Evolutionary conservation across 1,140 invertebrate species (phyloP).

Genomic region (Lordiphosa collinella): DNA sequence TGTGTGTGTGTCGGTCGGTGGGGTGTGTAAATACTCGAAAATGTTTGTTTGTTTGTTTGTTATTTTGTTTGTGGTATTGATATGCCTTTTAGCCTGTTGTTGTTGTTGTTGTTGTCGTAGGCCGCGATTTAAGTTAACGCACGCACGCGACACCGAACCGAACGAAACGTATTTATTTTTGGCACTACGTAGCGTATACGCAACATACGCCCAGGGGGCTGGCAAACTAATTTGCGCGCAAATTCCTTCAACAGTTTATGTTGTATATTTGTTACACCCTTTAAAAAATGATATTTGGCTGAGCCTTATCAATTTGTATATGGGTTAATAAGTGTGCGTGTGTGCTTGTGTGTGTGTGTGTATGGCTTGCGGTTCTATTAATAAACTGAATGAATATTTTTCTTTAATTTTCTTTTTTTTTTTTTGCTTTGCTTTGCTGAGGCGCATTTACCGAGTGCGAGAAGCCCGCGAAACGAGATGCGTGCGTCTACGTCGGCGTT

Average conservation of each 20-base stretch:
- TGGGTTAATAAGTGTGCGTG: too few species aligned
- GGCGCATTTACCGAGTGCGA: slow-evolving; percentile 39
- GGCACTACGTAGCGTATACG: slow-evolving; percentile 31
- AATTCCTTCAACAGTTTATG: slow-evolving; percentile 18
- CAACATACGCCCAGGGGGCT: slow-evolving; percentile 9
- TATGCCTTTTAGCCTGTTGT: slow-evolving; percentile 1
- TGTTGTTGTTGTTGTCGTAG: slow-evolving; percentile 24
- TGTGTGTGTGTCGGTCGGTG: background rate
- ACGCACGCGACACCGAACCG: slow-evolving; percentile 4
- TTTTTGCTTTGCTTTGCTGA: slow-evolving; percentile 18
- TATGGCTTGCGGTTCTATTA: slow-evolving; percentile 36
- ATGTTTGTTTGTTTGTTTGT: slow-evolving; percentile 25
- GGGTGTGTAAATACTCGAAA: slow-evolving; percentile 24
- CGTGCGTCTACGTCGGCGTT: slow-evolving; percentile 66
- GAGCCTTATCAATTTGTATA: slow-evolving; percentile 20
- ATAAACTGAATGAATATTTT: slow-evolving; percentile 30
- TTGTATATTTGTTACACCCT: slow-evolving; percentile 3
- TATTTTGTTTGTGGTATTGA: too few species aligned
- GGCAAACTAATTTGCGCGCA: slow-evolving; percentile 26
- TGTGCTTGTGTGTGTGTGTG: background rate
- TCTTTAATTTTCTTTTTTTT: slow-evolving; percentile 20
- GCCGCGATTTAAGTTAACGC: slow-evolving; percentile 6
- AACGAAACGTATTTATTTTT: background rate
- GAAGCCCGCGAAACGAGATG: slow-evolving; percentile 63
- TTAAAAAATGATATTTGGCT: background rate